These are phyloP conservation scores for Philypnodon macrostomus DNA, from an alignment of 2,797 vertebrate species.

Conservation along the genomic window DNA sequence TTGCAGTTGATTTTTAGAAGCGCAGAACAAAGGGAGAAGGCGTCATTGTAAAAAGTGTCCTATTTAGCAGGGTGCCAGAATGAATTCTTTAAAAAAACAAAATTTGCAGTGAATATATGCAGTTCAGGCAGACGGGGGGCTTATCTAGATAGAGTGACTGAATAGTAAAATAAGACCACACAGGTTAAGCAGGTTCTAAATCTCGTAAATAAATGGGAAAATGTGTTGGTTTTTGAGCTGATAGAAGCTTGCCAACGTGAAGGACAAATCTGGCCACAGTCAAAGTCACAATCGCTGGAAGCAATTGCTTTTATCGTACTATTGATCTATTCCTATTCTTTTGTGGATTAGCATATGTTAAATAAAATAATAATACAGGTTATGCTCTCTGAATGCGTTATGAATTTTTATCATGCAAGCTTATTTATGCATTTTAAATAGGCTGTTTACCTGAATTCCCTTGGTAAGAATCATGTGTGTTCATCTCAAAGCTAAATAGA, in stretches of 20 bases:
- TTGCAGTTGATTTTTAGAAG: conserved; percentile 29
- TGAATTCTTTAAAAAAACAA: conserved; percentile 35
- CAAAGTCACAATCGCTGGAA: conserved; percentile 15
- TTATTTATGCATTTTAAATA: conserved; percentile 1
- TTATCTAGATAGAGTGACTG: conserved; percentile 58
- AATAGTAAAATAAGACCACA: conserved; percentile 48
- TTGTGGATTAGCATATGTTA: conserved; percentile 49
- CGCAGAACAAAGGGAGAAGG: conserved; percentile 21
- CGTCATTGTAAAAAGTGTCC: conserved; percentile 20
- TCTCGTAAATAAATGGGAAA: conserved; percentile 70
- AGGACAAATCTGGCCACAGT: conserved; percentile 45
- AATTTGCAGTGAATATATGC: conserved; percentile 39
- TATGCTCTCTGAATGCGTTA: conserved; percentile 10
- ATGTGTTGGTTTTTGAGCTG: conserved; percentile 61
- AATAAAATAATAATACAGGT: conserved; percentile 25
- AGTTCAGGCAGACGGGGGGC: conserved; percentile 22
- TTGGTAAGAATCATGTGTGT: not conserved
- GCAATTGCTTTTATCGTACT: conserved; percentile 38
- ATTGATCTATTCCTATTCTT: conserved; percentile 29
- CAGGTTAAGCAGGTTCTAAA: conserved; percentile 61
- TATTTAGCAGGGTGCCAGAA: conserved; percentile 34
- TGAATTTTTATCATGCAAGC: too few relatives aligned
- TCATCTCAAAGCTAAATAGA: conserved; percentile 1
- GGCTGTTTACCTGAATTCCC: conserved; percentile 7
- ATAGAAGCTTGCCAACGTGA: conserved; percentile 57